Conservation (phyloP, 2,888 invertebrate species). For the Orthonevra nobilis region DNA sequence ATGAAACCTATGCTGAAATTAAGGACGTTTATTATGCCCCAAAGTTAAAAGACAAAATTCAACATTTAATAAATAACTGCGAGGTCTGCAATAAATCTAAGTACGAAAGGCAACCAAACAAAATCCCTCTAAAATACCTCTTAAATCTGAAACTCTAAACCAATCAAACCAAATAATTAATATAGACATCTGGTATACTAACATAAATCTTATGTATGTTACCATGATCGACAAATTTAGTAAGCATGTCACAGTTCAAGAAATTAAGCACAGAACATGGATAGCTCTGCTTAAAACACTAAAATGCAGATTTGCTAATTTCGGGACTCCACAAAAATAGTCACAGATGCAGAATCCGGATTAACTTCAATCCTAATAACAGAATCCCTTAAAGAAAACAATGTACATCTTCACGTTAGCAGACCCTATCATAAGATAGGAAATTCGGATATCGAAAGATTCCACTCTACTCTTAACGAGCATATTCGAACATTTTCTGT, state of each 20-base stretch:
- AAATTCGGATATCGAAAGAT: constrained; percentile 45
- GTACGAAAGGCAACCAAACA: constrained; percentile 22
- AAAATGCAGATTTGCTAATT: constrained; percentile 30
- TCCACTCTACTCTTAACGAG: constrained; percentile 46
- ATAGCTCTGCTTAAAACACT: constrained; percentile 32
- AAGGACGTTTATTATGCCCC: constrained; percentile 33
- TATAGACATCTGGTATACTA: constrained; percentile 28
- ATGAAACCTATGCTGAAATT: constrained; percentile 30
- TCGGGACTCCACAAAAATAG: constrained; percentile 34
- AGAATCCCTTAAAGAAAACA: constrained; percentile 26
- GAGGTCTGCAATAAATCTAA: constrained; percentile 23
- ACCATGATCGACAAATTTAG: constrained; percentile 40
- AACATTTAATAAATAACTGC: constrained; percentile 34
- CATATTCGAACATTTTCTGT: constrained; percentile 27
- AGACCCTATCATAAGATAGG: constrained; percentile 21
- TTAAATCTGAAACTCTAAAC: constrained; percentile 3
- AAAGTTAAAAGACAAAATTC: constrained; percentile 16
- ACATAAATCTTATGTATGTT: constrained; percentile 27
- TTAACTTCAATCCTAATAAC: constrained; percentile 23
- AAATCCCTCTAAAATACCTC: constrained; percentile 6
- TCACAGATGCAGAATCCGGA: constrained; percentile 21
- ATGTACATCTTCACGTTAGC: constrained; percentile 19
- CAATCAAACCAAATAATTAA: constrained; percentile 27
- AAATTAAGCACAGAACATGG: constrained; percentile 33
- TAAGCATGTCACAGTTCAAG: constrained; percentile 26